Base-by-base conservation (phyloP, 2,888 invertebrate genomes). In the Trissolcus brochymenae region DNA sequence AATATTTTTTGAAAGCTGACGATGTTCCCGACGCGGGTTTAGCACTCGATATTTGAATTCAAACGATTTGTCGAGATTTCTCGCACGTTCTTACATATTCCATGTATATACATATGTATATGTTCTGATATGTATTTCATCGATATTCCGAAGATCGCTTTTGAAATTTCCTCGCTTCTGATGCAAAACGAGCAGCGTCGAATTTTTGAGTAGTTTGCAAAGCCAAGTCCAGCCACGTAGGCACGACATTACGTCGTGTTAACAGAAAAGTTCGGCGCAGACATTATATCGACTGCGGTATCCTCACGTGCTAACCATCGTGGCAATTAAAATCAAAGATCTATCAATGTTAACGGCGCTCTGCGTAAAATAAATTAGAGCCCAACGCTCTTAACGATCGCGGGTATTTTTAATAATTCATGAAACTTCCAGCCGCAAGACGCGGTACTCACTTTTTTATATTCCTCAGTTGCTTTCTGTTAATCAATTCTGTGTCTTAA, bases 81-180 rank as follows among this genome's bases (percentile, higher is more conserved):
- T 65, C 64, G 72, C 56, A 67, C 68, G 68, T 73, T 55, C 70
- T 78, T 78, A 78, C 57, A 70, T 70, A 73, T 78, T 78, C 76
- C 50, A 71, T 76, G 66, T 76, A 72, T 78, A 78, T 35, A 35
- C 35, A 35, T 78, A 78, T 70, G 68, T 78, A 73, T 74, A 70
- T 73, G 53, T 56, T 14, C 35, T 57, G 49, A 78, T 74, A 70
- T 70, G 66, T 64, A 70, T 78, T 76, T 76, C 79, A 76, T 76
- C 79, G 79, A 79, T 76, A 79, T 76, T 79, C 76, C 65, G 57
- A 53, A 72, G 79, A 79, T 79, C 72, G 71, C 79, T 66, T 76
- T 76, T 79, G 66, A 76, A 72, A 79, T 75, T 35, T 76, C 70
- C 56, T 64, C 75, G 68, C 76, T 72, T 76, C 62, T 78, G 73